Base-by-base conservation (phyloP, 2,113 vertebrate species). In the Cathartes aura region DNA sequence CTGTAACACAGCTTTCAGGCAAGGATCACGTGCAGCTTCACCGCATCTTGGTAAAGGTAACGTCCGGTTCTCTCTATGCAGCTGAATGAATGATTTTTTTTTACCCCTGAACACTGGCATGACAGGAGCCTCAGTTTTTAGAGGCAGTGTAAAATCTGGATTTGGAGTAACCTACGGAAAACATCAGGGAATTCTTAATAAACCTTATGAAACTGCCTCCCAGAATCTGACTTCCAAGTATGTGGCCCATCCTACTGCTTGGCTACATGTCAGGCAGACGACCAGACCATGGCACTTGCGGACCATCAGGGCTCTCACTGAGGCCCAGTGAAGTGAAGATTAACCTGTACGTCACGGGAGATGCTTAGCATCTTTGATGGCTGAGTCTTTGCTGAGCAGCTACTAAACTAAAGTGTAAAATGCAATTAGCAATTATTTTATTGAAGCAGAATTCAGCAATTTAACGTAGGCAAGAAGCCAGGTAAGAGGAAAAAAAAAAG, bases 391-490 rank as follows among this genome's bases (percentile, higher is more conserved):
- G 91, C 53, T 20, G 45, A 89, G 87, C 40, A 87, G 66, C 89
- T 97, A 93, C 82, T 82, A 38, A 36, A 78, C 43, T 85, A 2
- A 94, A 91, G 52, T 82, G 62, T 87, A 94, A 96, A 96, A 97
- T 78, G 76, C 82, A 93, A 90, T 90, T 90, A 96, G 87, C 90
- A 91, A 75, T 89, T 93, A 97, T 95, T 86, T 91, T 93, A 97
- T 97, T 72, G 87, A 97, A 96, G 92, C 52, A 94, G 89, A 94
- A 94, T 63, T 85, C 73, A 63, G 67, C 76, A 85, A 94, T 94
- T 97, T 96, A 94, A 91, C 3, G 4, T 11, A 91, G 66, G 55
- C 53, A 96, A 91, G 53, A 64, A 75, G 34, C 56, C 70, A 91
- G 88, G 38, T 24, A 80, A 76, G 32, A 70, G 11, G 11, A 12